Evolutionary conservation across 1,140 invertebrate genomes (phyloP), one percentile per base, ranked within the genome.

Genomic region (Drosophila neocordata): DNA sequence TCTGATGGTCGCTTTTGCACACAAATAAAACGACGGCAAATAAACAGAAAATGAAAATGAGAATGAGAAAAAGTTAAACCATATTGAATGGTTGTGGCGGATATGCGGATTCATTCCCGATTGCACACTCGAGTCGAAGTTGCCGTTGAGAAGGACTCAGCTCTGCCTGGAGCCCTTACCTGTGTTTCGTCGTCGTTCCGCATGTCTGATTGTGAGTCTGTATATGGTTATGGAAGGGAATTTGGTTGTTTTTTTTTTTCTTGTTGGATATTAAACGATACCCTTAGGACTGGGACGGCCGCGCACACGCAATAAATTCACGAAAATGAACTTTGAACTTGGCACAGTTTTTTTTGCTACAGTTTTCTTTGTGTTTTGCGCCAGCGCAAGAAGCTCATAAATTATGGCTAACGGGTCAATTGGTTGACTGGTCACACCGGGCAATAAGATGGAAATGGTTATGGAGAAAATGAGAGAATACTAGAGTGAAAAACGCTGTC

Each of bases 231-330:
- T 31, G 27, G 6, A 31, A 6, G 6, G 27, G 5, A 31, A 31
- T 31, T 6, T 31, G 27, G 3, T 6, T 31, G 27, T 6, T 6
- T 31, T 31, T 31, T 3, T 31, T 31, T 31, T 31, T 31, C 6
- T 31, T 31, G 64, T n/a, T 37, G 67, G 65, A 58, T 59, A 51
- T 65, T 48, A 20, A 87, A 87, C 61, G 82, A 76, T 68, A 75
- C 82, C 82, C 82, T 58, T 48, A 85, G 82, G 82, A 87, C 68
- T 59, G 48, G 59, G 63, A 55, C 82, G 71, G 87, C 74, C 83
- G 82, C 83, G 83, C 87, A 79, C 79, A 83, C 82, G 62, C 48
- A 63, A 85, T 85, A 87, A 85, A 85, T 87, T 76, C 41, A 12
- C 11, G 20, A 41, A 20, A 37, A 76, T 67, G 77, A 73, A 79